These are phyloP conservation scores for Arothron firmamentum DNA, from an alignment of 2,113 vertebrate species.

Conservation along the genomic window DNA sequence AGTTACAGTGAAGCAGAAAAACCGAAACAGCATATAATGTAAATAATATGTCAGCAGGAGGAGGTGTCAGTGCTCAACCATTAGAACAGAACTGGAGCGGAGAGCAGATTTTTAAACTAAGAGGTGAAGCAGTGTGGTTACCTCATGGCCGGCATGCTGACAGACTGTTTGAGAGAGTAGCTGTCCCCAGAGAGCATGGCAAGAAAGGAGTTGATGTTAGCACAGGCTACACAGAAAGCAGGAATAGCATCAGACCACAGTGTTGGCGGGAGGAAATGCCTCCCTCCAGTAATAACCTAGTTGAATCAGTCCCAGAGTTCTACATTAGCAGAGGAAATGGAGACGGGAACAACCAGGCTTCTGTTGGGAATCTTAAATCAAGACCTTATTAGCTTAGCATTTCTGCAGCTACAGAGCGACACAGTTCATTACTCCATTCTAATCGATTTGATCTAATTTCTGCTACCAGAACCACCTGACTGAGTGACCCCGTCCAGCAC, in stretches of 20 bases:
- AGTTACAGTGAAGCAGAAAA: no score
- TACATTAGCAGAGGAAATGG: background rate
- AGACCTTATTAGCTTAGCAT: background rate
- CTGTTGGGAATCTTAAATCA: background rate
- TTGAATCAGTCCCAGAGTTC: background rate
- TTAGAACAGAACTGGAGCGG: background rate
- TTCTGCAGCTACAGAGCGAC: background rate
- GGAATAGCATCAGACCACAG: background rate
- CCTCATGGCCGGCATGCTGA: slow-evolving; percentile 99
- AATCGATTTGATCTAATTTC: slow-evolving; percentile 7
- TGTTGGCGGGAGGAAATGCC: background rate
- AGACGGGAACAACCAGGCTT: background rate
- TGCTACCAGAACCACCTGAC: slow-evolving; percentile 11
- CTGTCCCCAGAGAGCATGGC: slow-evolving; percentile 79
- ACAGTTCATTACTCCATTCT: background rate
- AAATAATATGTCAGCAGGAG: background rate
- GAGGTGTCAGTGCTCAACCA: background rate
- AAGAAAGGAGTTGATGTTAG: slow-evolving; percentile 70
- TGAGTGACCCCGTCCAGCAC: background rate
- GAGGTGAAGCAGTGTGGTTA: slow-evolving; percentile 64
- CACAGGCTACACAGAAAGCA: slow-evolving; percentile 27
- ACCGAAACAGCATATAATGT: no score
- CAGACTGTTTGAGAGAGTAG: slow-evolving; percentile 91
- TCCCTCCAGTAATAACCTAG: background rate
- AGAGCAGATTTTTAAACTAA: background rate